Conservation (phyloP, 2,888 invertebrate species). For the Apodemia mormo region DNA sequence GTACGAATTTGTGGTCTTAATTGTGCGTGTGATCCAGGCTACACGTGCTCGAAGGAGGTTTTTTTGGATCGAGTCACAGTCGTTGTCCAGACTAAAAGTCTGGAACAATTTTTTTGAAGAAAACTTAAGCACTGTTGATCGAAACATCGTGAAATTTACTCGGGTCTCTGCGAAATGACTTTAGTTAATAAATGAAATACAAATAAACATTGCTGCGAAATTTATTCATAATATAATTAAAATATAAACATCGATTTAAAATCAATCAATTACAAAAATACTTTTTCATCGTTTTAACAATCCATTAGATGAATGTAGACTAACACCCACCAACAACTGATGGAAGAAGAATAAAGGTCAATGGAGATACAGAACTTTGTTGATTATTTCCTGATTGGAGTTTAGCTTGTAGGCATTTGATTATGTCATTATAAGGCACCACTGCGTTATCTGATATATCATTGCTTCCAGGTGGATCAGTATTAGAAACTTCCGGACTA, state of each 20-base stretch:
- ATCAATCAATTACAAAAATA: background rate
- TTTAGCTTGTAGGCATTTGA: slow-evolving; percentile 62
- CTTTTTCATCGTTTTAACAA: background rate
- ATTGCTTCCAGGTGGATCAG: background rate
- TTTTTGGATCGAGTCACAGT: too few species aligned
- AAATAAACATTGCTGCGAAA: background rate
- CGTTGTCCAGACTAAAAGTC: too few species aligned
- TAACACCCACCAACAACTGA: slow-evolving; percentile 44
- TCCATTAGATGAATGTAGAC: background rate
- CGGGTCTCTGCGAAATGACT: too few species aligned
- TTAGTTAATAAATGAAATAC: background rate
- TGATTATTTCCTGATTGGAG: slow-evolving; percentile 40
- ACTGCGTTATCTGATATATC: slow-evolving; percentile 28
- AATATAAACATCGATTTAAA: background rate
- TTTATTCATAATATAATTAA: background rate
- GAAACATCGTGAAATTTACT: too few species aligned
- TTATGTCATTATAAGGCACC: slow-evolving; percentile 55
- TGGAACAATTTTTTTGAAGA: too few species aligned
- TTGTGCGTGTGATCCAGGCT: too few species aligned
- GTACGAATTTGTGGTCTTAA: too few species aligned
- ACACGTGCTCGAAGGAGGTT: too few species aligned
- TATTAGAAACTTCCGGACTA: background rate
- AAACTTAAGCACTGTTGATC: too few species aligned
- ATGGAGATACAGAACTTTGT: slow-evolving; percentile 48
- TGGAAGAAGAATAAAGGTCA: slow-evolving; percentile 64